phyloP scores from a whole-genome alignment of 2,113 vertebrate genomes.

The Microtus oregoni region DNA sequence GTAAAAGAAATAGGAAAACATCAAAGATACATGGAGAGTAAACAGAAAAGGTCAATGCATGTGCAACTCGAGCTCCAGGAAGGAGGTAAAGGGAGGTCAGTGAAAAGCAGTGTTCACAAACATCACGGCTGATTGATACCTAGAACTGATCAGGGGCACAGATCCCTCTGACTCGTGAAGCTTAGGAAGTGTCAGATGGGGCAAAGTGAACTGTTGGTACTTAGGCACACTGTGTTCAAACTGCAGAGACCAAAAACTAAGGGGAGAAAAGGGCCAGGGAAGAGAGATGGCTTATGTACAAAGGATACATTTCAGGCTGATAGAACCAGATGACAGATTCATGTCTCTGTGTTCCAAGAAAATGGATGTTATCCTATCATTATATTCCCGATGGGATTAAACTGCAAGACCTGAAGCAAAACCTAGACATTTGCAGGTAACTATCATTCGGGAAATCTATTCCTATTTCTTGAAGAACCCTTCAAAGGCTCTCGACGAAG shows the following conservation, averaged over 20 bases:
- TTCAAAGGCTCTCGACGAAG: background rate
- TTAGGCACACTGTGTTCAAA: background rate
- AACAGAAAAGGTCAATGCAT: background rate
- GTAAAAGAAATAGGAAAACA: background rate
- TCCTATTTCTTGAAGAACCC: background rate
- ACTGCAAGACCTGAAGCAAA: background rate
- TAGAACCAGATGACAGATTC: background rate
- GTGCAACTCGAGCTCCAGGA: background rate
- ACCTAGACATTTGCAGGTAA: background rate
- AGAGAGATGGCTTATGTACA: background rate
- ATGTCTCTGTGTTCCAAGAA: background rate
- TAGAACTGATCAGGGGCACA: background rate
- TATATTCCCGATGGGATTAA: background rate
- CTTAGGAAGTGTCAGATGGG: background rate
- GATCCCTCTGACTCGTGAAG: background rate
- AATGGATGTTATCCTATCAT: background rate
- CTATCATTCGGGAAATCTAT: background rate
- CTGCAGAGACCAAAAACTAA: background rate
- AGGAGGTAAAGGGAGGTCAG: background rate
- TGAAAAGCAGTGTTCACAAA: background rate
- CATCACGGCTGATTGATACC: background rate
- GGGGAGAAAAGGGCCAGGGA: background rate
- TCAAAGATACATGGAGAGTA: background rate
- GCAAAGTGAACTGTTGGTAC: background rate
- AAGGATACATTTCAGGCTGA: background rate